phyloP scores from a whole-genome alignment of 2,888 invertebrate genomes.

The Limnephilus lunatus region DNA sequence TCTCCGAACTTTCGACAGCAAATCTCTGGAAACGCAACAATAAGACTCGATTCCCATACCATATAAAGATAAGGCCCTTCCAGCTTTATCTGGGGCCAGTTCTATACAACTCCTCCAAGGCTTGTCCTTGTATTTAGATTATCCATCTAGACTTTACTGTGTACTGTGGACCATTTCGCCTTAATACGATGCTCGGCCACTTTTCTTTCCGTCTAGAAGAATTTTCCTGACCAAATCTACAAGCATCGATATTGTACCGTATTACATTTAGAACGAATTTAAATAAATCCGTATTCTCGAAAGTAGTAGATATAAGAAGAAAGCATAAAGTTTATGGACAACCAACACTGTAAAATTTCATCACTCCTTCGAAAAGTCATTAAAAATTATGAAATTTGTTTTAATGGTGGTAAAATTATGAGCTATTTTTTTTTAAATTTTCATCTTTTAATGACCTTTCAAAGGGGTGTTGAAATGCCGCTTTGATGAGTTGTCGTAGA shows the following conservation, averaged over 20 bases:
- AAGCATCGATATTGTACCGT: not conserved
- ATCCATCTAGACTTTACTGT: not conserved
- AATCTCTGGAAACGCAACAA: constrained; percentile 39
- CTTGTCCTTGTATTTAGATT: not conserved
- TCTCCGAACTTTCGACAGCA: constrained; percentile 35
- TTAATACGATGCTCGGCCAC: not conserved
- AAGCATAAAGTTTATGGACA: too few relatives aligned
- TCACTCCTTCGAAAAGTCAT: too few relatives aligned
- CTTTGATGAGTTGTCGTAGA: too few relatives aligned
- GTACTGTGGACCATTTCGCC: not conserved
- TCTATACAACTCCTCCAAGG: constrained; percentile 13
- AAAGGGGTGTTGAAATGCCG: too few relatives aligned
- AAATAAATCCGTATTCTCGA: too few relatives aligned
- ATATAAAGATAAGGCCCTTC: constrained; percentile 31
- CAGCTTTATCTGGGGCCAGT: constrained; percentile 3
- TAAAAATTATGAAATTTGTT: too few relatives aligned
- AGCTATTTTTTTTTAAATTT: too few relatives aligned
- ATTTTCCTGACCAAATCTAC: not conserved
- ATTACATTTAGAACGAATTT: too few relatives aligned
- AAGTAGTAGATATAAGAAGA: too few relatives aligned
- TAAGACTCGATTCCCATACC: constrained; percentile 32
- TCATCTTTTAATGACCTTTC: too few relatives aligned
- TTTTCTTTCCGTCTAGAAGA: not conserved
- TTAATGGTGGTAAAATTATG: too few relatives aligned
- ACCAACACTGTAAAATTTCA: too few relatives aligned